phyloP scores from a whole-genome alignment of 1,140 invertebrate species.

The Ruditapes philippinarum region DNA sequence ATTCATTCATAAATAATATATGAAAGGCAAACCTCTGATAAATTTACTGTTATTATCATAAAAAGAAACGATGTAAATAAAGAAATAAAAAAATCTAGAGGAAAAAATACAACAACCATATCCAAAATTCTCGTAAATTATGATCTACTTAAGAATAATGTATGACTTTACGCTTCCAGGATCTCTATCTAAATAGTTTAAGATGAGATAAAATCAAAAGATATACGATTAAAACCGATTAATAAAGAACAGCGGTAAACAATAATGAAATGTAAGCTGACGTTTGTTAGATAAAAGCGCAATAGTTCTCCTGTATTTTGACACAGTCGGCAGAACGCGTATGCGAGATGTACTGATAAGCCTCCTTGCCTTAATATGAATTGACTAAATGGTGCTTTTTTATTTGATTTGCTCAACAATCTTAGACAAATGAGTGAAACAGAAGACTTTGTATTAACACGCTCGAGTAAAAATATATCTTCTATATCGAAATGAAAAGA shows the following conservation, averaged over 20 bases:
- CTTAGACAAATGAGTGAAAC: conserved; percentile 17
- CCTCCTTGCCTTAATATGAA: conserved; percentile 1
- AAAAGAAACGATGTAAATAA: too few relatives aligned
- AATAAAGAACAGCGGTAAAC: conserved; percentile 55
- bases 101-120: not conserved
- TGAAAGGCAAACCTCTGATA: too few relatives aligned
- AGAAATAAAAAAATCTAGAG: not conserved
- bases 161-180: conserved; percentile 41
- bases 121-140: conserved; percentile 36
- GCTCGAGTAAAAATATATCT: not conserved
- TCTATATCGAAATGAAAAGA: not conserved
- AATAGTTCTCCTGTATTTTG: conserved; percentile 60
- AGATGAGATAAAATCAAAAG: conserved; percentile 52
- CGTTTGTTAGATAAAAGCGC: conserved; percentile 56
- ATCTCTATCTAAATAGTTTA: conserved; percentile 52
- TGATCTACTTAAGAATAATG: conserved; percentile 38
- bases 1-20: too few relatives aligned
- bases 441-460: not conserved
- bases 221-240: conserved; percentile 48
- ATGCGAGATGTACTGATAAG: conserved; percentile 53
- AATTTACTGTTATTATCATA: too few relatives aligned
- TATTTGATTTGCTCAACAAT: conserved; percentile 35
- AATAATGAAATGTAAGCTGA: conserved; percentile 55
- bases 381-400: conserved; percentile 43
- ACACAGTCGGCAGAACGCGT: conserved; percentile 50